phyloP scores from a whole-genome alignment of 2,797 vertebrate species.

The Lepus oiostolus region DNA sequence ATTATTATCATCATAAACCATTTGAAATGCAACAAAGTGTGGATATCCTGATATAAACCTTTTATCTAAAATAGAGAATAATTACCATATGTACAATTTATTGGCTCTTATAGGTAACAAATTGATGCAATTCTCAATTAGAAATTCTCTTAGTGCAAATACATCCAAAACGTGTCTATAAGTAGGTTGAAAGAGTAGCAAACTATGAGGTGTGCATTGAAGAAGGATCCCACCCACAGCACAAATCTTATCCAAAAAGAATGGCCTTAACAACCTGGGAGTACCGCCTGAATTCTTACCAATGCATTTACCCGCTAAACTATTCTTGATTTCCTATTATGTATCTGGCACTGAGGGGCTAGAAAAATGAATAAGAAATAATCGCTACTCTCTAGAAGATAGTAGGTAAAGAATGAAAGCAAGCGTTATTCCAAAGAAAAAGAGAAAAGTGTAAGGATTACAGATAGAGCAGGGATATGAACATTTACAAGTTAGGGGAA shows the following conservation, averaged over 20 bases:
- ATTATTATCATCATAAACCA: slow-evolving; percentile 71
- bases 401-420: slow-evolving; percentile 15
- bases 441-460: neutral
- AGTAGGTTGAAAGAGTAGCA: slow-evolving; percentile 23
- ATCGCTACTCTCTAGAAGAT: neutral
- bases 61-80: slow-evolving; percentile 64
- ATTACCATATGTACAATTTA: slow-evolving; percentile 55
- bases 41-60: slow-evolving; percentile 63
- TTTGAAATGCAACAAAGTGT: slow-evolving; percentile 69
- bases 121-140: slow-evolving; percentile 58
- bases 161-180: neutral
- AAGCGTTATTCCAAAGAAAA: slow-evolving; percentile 16
- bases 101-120: slow-evolving; percentile 27
- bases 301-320: neutral
- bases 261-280: slow-evolving; percentile 5
- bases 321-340: slow-evolving; percentile 9
- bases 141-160: slow-evolving; percentile 49
- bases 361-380: slow-evolving; percentile 23
- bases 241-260: neutral
- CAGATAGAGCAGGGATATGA: neutral
- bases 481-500: neutral
- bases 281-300: slow-evolving; percentile 8
- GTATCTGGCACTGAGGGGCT: neutral
- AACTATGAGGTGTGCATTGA: neutral
- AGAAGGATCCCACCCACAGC: neutral